A percentile compares a stretch with the other conserved stretches of the same genome.
Evolutionary conservation across 2,888 invertebrate species (phyloP).

Genomic region (Cenopis cana): DNA sequence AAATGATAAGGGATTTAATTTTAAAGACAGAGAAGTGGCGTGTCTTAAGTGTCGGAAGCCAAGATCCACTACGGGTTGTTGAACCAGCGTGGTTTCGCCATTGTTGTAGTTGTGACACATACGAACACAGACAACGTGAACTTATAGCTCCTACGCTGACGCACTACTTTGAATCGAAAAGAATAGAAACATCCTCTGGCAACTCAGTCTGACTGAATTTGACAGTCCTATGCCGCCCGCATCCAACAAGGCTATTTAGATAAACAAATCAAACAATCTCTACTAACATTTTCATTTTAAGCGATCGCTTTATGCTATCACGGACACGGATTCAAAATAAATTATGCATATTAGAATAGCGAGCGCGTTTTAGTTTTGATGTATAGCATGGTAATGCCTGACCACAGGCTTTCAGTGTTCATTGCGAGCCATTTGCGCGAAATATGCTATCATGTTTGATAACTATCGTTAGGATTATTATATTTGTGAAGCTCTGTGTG

Average conservation of each 20-base stretch:
- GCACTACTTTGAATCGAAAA: too few species aligned
- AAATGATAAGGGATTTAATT: too few species aligned
- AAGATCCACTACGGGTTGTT: too few species aligned
- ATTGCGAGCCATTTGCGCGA: constrained; percentile 12
- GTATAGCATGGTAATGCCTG: neutral
- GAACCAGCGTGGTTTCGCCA: too few species aligned
- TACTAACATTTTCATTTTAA: constrained; percentile 6
- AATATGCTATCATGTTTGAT: constrained; percentile 9
- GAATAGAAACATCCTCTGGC: too few species aligned
- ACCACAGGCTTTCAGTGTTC: constrained; percentile 18
- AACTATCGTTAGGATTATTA: constrained; percentile 9
- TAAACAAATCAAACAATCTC: constrained; percentile 1
- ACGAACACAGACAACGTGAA: too few species aligned
- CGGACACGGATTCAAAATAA: constrained; percentile 1
- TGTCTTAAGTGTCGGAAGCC: too few species aligned
- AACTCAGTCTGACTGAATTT: neutral
- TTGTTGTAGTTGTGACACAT: too few species aligned
- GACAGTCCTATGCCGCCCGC: neutral
- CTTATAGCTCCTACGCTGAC: too few species aligned
- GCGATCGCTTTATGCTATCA: neutral
- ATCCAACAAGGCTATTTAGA: neutral
- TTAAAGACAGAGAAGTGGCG: too few species aligned
- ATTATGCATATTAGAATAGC: neutral
- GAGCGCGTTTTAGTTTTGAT: constrained; percentile 17
- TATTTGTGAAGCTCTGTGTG: constrained; percentile 10